phyloP scores from a whole-genome alignment of 2,113 vertebrate species.

The Cinclus mexicanus region DNA sequence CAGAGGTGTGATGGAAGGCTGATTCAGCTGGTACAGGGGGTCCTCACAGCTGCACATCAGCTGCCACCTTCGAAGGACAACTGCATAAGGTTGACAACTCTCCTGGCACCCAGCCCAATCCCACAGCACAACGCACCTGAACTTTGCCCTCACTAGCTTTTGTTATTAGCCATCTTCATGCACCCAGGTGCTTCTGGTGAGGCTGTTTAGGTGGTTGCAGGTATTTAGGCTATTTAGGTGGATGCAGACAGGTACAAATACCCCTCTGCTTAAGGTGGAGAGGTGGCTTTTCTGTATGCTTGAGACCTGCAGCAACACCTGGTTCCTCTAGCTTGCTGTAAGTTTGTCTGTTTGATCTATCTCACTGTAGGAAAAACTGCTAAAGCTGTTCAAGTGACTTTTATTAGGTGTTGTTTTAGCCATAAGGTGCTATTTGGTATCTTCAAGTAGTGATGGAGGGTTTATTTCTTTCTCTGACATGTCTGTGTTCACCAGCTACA shows the following conservation, averaged over 20 bases:
- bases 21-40: background rate
- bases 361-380: background rate
- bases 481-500: background rate
- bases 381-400: background rate
- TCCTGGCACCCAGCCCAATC: background rate
- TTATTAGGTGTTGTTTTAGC: background rate
- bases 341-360: background rate
- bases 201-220: background rate
- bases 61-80: background rate
- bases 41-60: background rate
- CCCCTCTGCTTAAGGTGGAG: accelerated
- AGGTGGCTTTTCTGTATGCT: accelerated
- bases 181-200: background rate
- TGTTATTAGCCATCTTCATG: background rate
- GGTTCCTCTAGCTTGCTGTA: accelerated
- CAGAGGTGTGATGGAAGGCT: background rate
- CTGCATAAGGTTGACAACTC: background rate
- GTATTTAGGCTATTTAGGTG: background rate
- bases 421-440: background rate
- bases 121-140: background rate
- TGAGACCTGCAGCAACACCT: accelerated
- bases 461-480: background rate
- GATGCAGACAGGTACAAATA: accelerated
- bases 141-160: background rate
- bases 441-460: accelerated